These are phyloP conservation scores for Cyanoderma ruficeps DNA, from an alignment of 2,113 vertebrate genomes.

Conservation along the genomic window DNA sequence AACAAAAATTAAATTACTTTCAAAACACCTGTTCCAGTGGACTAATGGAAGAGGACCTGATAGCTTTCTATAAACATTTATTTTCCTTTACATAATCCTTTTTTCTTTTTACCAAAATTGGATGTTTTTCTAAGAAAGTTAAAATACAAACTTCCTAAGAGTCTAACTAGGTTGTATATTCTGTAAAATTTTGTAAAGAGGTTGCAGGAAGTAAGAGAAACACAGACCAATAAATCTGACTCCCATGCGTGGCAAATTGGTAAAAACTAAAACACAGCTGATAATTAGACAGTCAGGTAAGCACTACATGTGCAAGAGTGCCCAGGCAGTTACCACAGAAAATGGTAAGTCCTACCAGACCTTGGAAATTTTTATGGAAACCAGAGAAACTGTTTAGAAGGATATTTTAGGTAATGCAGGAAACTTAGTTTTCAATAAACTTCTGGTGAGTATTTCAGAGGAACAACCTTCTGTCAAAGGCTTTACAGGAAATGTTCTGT, in stretches of 20 bases:
- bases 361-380: not conserved
- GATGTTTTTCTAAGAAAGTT: not conserved
- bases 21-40: not conserved
- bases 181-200: not conserved
- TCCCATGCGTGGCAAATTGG: not conserved
- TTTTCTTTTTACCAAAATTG: not conserved
- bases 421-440: not conserved
- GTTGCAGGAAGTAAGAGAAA: not conserved
- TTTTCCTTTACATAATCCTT: not conserved
- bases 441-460: not conserved
- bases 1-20: not conserved
- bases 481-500: not conserved
- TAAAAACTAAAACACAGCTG: not conserved
- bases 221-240: not conserved
- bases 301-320: not conserved
- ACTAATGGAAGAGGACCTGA: not conserved
- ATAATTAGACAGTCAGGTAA: not conserved
- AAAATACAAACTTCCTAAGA: not conserved
- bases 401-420: not conserved
- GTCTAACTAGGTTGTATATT: not conserved
- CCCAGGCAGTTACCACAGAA: not conserved
- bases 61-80: not conserved
- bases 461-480: not conserved
- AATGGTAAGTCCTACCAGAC: not conserved
- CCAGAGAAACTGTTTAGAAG: not conserved